Conservation (phyloP, 1,140 invertebrate genomes). For the Megalopta genalis region DNA sequence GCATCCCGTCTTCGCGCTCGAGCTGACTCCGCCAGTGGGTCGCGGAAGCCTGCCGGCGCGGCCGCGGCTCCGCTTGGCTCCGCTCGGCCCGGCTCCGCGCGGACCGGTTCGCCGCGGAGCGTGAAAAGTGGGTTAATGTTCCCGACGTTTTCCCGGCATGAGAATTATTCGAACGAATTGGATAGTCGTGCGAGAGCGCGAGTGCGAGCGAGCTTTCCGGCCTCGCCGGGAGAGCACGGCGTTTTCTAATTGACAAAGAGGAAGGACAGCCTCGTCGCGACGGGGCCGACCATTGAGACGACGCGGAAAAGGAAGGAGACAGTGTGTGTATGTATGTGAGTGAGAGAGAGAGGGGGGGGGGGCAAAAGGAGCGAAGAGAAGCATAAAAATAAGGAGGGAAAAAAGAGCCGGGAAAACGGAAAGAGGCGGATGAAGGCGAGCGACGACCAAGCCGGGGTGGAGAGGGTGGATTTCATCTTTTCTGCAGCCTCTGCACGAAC, state of each 20-base stretch:
- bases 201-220: too few species aligned
- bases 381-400: not conserved
- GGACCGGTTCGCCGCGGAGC: constrained; percentile 13
- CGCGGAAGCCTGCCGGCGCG: constrained; percentile 19
- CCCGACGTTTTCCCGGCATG: constrained; percentile 22
- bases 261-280: constrained; percentile 13
- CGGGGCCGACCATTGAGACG: constrained; percentile 7
- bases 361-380: not conserved
- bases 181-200: not conserved
- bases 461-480: constrained; percentile 29
- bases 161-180: constrained; percentile 33
- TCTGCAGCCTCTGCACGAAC: constrained; percentile 28
- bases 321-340: too few species aligned
- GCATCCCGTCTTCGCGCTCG: constrained; percentile 41
- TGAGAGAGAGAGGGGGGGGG: not conserved
- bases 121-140: constrained; percentile 41
- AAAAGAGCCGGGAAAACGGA: constrained; percentile 1
- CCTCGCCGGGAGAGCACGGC: too few species aligned
- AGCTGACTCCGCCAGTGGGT: constrained; percentile 17
- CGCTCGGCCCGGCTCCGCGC: too few species aligned
- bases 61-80: too few species aligned
- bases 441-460: not conserved
- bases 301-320: not conserved
- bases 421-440: not conserved
- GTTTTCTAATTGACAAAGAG: constrained; percentile 43